These are phyloP conservation scores for Sminthopsis crassicaudata DNA, from an alignment of 2,113 vertebrate species.

Conservation along the genomic window DNA sequence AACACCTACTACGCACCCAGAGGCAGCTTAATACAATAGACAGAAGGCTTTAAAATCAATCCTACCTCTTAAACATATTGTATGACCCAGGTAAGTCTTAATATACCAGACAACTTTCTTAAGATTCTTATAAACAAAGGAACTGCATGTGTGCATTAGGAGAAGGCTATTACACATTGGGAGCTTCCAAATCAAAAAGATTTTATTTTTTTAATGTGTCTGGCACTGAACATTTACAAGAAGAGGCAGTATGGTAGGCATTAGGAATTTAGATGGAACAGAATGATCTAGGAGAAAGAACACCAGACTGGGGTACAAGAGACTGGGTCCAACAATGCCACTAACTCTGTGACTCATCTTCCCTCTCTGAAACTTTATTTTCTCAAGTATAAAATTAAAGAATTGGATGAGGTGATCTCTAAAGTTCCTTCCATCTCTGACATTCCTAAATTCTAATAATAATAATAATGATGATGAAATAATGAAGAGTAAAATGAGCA, in stretches of 20 bases:
- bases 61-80: not conserved
- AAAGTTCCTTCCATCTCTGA: not conserved
- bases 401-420: not conserved
- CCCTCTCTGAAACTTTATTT: not conserved
- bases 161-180: not conserved
- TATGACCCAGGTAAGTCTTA: not conserved
- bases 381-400: not conserved
- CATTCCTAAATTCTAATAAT: not conserved
- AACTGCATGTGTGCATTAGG: not conserved
- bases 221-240: not conserved
- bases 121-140: not conserved
- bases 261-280: not conserved
- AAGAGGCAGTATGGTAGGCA: not conserved
- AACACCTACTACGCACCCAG: not conserved
- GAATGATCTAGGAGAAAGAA: not conserved
- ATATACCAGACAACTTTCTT: not conserved
- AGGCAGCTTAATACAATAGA: not conserved
- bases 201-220: not conserved
- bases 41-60: not conserved
- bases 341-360: not conserved
- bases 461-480: not conserved
- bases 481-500: not conserved
- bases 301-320: not conserved
- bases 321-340: not conserved
- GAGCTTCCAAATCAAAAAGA: not conserved